These are phyloP conservation scores for Philereme vetulata DNA, from an alignment of 2,888 invertebrate genomes.

Conservation along the genomic window DNA sequence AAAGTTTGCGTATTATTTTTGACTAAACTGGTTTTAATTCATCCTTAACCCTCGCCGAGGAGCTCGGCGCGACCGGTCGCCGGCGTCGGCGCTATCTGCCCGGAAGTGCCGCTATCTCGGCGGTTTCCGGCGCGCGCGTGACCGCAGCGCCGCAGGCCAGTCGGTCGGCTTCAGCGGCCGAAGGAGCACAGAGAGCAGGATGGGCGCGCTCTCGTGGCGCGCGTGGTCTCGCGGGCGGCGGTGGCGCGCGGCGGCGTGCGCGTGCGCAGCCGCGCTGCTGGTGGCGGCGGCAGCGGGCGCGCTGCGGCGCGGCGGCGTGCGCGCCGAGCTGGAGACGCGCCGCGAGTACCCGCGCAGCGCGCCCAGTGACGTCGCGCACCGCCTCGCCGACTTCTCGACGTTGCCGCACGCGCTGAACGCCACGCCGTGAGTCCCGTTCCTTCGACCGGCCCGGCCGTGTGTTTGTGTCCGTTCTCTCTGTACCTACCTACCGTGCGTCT, in stretches of 20 bases:
- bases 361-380: slow-evolving; percentile 49
- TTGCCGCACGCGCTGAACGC: slow-evolving; percentile 43
- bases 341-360: slow-evolving; percentile 35
- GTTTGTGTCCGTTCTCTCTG: not conserved
- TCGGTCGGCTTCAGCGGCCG: not conserved
- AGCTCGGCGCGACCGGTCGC: not conserved
- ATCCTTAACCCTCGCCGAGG: not conserved
- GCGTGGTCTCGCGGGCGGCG: not conserved
- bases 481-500: not conserved
- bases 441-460: not conserved
- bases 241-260: slow-evolving; percentile 3
- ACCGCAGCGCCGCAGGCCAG: too few relatives aligned
- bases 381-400: slow-evolving; percentile 61
- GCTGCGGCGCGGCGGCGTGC: slow-evolving; percentile 27
- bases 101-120: not conserved
- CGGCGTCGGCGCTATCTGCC: not conserved
- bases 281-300: slow-evolving; percentile 11
- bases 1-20: slow-evolving; percentile 34
- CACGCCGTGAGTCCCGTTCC: slow-evolving; percentile 13
- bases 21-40: slow-evolving; percentile 17
- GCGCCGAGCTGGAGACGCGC: slow-evolving; percentile 28
- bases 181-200: not conserved
- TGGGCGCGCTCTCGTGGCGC: not conserved
- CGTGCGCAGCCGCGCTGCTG: slow-evolving; percentile 9
- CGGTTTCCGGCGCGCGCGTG: not conserved